Percentiles rank a stretch among this genome's conserved stretches.
Conservation (phyloP, 2,888 invertebrate genomes). For the Diplolepis rosae region DNA sequence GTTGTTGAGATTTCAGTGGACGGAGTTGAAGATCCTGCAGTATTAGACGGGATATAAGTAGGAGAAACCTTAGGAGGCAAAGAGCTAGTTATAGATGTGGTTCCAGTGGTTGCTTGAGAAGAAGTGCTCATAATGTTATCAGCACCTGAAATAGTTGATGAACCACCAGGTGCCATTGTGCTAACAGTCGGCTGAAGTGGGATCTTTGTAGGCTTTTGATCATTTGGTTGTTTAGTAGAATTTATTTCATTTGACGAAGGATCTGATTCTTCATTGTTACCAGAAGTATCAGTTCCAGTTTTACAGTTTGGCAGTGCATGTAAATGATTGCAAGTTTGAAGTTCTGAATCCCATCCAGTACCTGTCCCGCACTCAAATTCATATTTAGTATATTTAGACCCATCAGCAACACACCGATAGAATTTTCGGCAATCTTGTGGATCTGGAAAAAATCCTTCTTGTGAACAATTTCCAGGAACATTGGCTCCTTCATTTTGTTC, state of each 20-base stretch:
- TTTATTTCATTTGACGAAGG: neutral
- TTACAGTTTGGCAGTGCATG: neutral
- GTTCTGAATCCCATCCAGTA: conserved; percentile 77
- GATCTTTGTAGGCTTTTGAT: neutral
- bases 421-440: conserved; percentile 83
- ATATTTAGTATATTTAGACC: conserved; percentile 66
- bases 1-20: neutral
- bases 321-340: conserved; percentile 76
- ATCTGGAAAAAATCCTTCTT: conserved; percentile 84
- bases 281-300: neutral
- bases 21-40: neutral
- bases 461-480: conserved; percentile 72
- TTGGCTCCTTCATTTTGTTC: neutral
- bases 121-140: neutral
- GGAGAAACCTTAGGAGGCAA: neutral
- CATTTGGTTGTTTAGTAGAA: neutral
- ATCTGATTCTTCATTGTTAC: neutral
- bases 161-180: neutral
- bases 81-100: neutral
- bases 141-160: neutral
- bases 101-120: neutral
- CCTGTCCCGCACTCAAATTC: conserved; percentile 77
- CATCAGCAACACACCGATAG: conserved; percentile 83
- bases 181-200: neutral
- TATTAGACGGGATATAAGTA: neutral